A percentile compares a stretch with the other conserved stretches of the same genome.
Evolutionary conservation across 2,113 vertebrate genomes (phyloP).

Genomic region (Brienomyrus longianalis): DNA sequence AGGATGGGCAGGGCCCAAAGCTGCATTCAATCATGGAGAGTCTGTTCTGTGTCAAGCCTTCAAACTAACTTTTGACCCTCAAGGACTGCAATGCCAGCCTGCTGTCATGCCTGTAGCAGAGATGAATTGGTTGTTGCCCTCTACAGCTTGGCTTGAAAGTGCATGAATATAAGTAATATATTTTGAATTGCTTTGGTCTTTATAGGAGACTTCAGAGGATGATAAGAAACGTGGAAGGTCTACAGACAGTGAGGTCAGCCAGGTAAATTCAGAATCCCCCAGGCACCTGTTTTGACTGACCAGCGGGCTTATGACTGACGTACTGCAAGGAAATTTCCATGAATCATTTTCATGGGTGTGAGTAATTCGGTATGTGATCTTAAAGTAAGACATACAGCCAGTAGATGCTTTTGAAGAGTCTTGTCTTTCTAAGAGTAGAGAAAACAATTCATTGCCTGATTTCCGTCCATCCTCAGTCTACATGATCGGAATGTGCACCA

Average conservation of each 20-base stretch:
- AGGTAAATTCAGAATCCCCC: conserved; percentile 50
- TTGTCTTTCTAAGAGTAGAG: not conserved
- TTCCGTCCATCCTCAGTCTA: not conserved
- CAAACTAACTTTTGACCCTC: not conserved
- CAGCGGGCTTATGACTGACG: not conserved
- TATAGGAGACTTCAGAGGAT: conserved; percentile 83
- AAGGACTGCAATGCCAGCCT: not conserved
- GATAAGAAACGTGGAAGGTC: conserved; percentile 82
- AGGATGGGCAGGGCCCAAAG: not conserved
- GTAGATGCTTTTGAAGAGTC: not conserved
- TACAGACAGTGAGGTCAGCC: conserved; percentile 80
- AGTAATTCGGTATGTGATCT: not conserved
- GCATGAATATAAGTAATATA: not conserved
- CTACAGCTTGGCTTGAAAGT: not conserved
- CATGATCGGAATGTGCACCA: not conserved
- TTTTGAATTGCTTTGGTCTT: conserved; percentile 29
- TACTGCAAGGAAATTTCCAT: not conserved
- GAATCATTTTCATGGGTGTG: not conserved
- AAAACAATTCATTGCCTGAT: not conserved
- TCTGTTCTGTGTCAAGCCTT: not conserved
- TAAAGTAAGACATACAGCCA: not conserved
- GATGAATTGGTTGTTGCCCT: not conserved
- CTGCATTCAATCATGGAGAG: not conserved
- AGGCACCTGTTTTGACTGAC: not conserved
- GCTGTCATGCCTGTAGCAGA: not conserved